phyloP scores from a whole-genome alignment of 2,888 invertebrate genomes.

The Ophion costatus region DNA sequence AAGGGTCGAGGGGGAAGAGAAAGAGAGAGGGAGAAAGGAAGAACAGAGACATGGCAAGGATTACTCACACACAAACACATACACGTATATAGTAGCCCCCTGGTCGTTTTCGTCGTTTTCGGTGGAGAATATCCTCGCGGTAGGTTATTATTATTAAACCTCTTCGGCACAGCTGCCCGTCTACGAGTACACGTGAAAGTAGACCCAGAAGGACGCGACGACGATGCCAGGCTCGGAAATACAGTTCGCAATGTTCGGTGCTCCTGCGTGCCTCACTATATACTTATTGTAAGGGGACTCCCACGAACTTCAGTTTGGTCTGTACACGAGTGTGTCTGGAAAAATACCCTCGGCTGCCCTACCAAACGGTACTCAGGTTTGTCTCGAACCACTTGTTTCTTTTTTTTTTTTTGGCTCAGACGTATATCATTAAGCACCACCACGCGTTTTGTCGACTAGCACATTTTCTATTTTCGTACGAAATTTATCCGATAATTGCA shows the following conservation, averaged over 20 bases:
- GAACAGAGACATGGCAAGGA: slow-evolving; percentile 25
- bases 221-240: slow-evolving; percentile 45
- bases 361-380: slow-evolving; percentile 22
- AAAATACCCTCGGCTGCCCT: slow-evolving; percentile 8
- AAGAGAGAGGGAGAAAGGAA: slow-evolving; percentile 7
- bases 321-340: slow-evolving; percentile 27
- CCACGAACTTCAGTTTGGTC: slow-evolving; percentile 27
- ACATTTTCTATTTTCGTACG: background rate
- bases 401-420: background rate
- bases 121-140: slow-evolving; percentile 58
- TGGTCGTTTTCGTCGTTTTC: slow-evolving; percentile 34
- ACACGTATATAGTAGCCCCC: background rate
- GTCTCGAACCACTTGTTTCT: background rate
- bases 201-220: slow-evolving; percentile 44
- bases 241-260: slow-evolving; percentile 37
- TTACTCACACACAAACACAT: no score
- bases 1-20: slow-evolving; percentile 20
- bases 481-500: background rate
- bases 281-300: slow-evolving; percentile 43
- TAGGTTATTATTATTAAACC: slow-evolving; percentile 69
- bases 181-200: slow-evolving; percentile 48
- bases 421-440: background rate
- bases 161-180: slow-evolving; percentile 66
- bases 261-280: slow-evolving; percentile 20
- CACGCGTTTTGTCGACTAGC: background rate